phyloP scores from a whole-genome alignment of 2,113 vertebrate species.

The Turnix velox region DNA sequence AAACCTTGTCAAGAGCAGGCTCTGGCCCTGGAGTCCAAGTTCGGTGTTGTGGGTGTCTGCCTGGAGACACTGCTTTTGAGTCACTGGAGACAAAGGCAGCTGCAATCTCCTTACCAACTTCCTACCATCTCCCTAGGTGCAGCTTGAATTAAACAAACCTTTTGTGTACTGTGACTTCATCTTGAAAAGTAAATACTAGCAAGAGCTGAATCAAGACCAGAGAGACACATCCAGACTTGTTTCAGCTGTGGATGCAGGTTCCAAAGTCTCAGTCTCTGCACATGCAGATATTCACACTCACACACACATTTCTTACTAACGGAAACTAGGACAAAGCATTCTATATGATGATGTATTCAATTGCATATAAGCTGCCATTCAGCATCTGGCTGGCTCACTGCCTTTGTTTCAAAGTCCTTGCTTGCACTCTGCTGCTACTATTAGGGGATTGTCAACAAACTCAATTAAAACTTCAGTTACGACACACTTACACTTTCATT shows the following conservation, averaged over 20 bases:
- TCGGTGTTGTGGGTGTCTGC: not conserved
- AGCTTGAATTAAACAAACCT: not conserved
- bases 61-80: not conserved
- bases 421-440: not conserved
- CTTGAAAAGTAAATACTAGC: not conserved
- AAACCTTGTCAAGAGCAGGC: not conserved
- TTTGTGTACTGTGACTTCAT: not conserved
- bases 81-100: not conserved
- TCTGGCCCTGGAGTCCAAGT: not conserved
- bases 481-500: conserved; percentile 9
- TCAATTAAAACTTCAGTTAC: not conserved
- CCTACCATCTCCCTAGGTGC: not conserved
- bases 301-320: not conserved
- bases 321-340: not conserved
- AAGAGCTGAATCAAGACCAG: not conserved
- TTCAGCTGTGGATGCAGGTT: not conserved
- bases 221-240: not conserved
- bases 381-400: not conserved
- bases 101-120: not conserved
- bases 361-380: not conserved
- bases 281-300: accelerated
- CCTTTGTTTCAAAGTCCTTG: not conserved
- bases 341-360: not conserved
- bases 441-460: not conserved
- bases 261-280: not conserved